A percentile compares a stretch with the other conserved stretches of the same genome.
Conservation (phyloP, 2,113 vertebrate species). For the Drymodes brunneopygia region DNA sequence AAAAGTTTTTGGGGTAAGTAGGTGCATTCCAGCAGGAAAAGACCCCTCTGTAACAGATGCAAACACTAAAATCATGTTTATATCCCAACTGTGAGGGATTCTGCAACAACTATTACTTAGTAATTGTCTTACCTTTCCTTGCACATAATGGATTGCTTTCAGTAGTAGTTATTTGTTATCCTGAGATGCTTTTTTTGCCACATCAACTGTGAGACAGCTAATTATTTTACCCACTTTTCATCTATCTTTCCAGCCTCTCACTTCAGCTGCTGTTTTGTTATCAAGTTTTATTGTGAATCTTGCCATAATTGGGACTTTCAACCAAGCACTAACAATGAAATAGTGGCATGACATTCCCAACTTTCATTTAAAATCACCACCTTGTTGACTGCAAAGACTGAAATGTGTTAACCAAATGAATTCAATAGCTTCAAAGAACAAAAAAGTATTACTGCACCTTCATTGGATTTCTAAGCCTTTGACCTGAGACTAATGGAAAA, state of each 20-base stretch:
- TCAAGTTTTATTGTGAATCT: not conserved
- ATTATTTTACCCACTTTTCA: not conserved
- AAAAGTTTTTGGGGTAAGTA: not conserved
- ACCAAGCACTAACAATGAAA: not conserved
- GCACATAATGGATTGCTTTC: not conserved
- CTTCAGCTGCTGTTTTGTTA: not conserved
- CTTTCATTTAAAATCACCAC: not conserved
- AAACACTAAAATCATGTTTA: not conserved
- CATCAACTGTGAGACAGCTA: not conserved
- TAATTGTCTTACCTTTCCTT: not conserved
- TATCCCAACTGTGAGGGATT: not conserved
- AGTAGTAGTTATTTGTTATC: not conserved
- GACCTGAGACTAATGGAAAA: not conserved
- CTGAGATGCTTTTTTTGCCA: not conserved
- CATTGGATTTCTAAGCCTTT: not conserved
- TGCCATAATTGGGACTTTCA: not conserved
- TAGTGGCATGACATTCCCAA: not conserved
- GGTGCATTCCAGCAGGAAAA: not conserved
- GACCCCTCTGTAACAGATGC: not conserved
- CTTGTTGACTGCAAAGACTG: not conserved
- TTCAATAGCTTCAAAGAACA: not conserved
- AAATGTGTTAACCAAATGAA: not conserved
- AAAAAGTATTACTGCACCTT: not conserved
- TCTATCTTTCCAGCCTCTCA: not conserved
- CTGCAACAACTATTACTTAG: not conserved